phyloP scores from a whole-genome alignment of 2,113 vertebrate species.

The Actenoides hombroni region DNA sequence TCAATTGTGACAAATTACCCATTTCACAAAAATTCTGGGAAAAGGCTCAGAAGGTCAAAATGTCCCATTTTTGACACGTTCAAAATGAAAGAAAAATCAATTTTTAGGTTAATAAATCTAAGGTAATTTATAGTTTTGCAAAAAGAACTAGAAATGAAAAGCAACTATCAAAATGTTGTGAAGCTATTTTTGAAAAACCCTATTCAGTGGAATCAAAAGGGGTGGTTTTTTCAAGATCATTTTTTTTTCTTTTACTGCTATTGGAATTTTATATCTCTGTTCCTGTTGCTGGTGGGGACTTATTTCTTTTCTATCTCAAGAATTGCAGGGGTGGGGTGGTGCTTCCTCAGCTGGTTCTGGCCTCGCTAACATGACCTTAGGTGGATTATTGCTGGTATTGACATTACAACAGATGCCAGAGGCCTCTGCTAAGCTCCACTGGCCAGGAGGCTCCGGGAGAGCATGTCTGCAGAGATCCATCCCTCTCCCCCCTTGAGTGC shows the following conservation, averaged over 20 bases:
- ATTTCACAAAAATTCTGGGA: conserved; percentile 19
- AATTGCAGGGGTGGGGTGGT: background rate
- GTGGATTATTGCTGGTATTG: background rate
- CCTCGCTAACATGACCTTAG: background rate
- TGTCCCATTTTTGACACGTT: conserved; percentile 16
- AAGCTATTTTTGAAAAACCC: background rate
- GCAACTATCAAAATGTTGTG: conserved; percentile 55
- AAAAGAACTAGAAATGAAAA: conserved; percentile 35
- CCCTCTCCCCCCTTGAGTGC: background rate
- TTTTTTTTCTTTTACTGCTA: background rate
- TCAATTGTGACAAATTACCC: conserved; percentile 55
- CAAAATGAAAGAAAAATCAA: conserved; percentile 26
- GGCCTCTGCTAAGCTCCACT: background rate
- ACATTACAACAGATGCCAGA: background rate
- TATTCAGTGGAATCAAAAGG: conserved; percentile 3
- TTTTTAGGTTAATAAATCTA: conserved; percentile 53
- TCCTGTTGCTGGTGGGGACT: background rate
- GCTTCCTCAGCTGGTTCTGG: background rate
- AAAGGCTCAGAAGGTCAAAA: conserved; percentile 45
- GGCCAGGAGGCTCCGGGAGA: background rate
- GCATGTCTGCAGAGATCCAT: background rate
- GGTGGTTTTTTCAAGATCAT: background rate
- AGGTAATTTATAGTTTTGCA: conserved; percentile 49
- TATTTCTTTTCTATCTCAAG: background rate
- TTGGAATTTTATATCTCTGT: background rate